Evolutionary conservation across 2,888 invertebrate species (phyloP), one percentile per base, ranked within the genome.

Genomic region (Tuberolachnus salignus): DNA sequence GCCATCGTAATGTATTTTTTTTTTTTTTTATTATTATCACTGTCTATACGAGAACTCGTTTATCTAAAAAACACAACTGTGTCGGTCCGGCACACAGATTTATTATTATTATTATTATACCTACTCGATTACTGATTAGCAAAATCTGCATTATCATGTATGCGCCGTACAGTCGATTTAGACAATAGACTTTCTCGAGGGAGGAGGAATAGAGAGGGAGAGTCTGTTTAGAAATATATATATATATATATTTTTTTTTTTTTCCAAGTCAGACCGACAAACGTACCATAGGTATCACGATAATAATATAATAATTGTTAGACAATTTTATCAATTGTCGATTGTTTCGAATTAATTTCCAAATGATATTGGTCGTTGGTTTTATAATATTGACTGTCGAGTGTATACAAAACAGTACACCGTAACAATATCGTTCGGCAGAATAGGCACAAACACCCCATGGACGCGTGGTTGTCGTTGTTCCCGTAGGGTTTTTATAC

Each of bases 311-410:
- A 34, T 34, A 34, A 34, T 34, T 34, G 34, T 34, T 34, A 34
- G 34, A 4, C 34, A 34, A 34, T 34, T 74, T 74, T 74, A 74
- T 74, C 63, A 64, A 74, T 74, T 44, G 63, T 74, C 42, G 21
- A 70, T 70, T 55, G 55, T 70, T 70, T 55, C 42, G 21, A 21
- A 64, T 74, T 64, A 53, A 74, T 64, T 64, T 61, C 53, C 23
- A 3, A n/a, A 74, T 57, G 16, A 64, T 23, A 44, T n/a, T n/a
- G n/a, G n/a, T 53, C 61, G 34, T 73, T 63, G 51, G 61, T 63
- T 51, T 63, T 73, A 42, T 13, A 34, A 34, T 34, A 69, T 63
- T 11, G 34, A 49, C 61, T 19, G 10, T 13, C 46, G 34, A 34
- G 34, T 34, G 6, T 46, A 44, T 44, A 44, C 10, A 8, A 63